These are phyloP conservation scores for Limnothrissa miodon DNA, from an alignment of 2,113 vertebrate genomes.

Conservation along the genomic window DNA sequence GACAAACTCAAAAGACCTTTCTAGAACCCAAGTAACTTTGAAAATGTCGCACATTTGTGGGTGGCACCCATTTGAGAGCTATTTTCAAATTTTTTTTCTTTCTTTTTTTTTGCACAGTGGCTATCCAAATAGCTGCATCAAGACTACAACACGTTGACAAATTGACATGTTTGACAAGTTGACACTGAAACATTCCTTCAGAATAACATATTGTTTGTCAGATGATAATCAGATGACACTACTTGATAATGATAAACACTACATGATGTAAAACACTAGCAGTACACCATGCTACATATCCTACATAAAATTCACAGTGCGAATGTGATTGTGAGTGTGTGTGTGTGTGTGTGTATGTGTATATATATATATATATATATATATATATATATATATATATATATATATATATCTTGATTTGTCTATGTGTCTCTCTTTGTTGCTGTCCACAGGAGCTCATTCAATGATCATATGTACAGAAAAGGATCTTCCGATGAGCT, in stretches of 20 bases:
- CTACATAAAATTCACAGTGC: no score
- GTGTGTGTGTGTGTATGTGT: no score
- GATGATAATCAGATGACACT: neutral
- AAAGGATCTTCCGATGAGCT: neutral
- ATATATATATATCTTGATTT: constrained; percentile 31
- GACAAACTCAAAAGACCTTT: neutral
- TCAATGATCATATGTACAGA: constrained; percentile 49
- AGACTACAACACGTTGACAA: neutral
- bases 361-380: no score
- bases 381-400: no score
- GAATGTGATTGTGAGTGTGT: no score
- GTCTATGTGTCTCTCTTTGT: constrained; percentile 28
- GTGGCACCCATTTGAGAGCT: no score
- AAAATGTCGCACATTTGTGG: neutral
- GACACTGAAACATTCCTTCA: neutral
- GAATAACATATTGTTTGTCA: neutral
- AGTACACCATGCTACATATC: no score
- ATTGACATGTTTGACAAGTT: no score
- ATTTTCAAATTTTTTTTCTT: neutral
- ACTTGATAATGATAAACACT: neutral
- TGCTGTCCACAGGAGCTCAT: constrained; percentile 65
- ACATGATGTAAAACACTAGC: neutral
- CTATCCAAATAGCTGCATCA: neutral
- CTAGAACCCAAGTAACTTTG: neutral
- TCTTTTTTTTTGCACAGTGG: neutral